These are phyloP conservation scores for Spea bombifrons DNA, from an alignment of 2,113 vertebrate genomes.

Conservation along the genomic window DNA sequence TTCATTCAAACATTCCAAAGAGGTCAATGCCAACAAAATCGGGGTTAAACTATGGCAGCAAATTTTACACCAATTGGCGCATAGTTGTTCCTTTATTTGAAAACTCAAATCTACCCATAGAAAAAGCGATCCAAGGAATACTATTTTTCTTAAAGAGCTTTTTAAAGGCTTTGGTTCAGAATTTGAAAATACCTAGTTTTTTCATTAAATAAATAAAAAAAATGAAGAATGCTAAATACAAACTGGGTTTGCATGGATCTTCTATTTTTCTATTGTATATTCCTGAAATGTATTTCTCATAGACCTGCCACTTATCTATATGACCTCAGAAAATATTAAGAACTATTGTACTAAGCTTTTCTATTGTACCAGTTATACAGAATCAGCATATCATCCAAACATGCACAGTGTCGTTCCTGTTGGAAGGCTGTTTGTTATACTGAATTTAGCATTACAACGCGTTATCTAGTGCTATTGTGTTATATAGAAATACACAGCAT, in stretches of 20 bases:
- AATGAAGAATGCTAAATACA: not conserved
- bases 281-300: not conserved
- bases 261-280: not conserved
- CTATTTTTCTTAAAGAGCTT: no score
- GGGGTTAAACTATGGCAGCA: no score
- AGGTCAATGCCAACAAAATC: no score
- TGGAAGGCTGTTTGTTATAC: conserved; percentile 1
- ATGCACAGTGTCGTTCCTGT: not conserved
- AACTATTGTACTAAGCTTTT: not conserved
- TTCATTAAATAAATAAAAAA: no score
- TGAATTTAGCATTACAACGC: conserved; percentile 24
- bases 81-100: no score
- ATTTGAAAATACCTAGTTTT: no score
- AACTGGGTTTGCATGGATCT: not conserved
- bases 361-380: not conserved
- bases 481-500: conserved; percentile 25
- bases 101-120: no score
- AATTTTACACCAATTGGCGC: no score
- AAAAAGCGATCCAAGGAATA: no score
- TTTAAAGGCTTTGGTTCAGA: no score
- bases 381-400: not conserved
- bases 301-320: not conserved
- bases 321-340: not conserved
- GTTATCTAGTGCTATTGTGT: conserved; percentile 16
- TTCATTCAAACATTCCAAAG: no score